Evolutionary conservation across 2,113 vertebrate species (phyloP).

Genomic region (Colossoma macropomum): DNA sequence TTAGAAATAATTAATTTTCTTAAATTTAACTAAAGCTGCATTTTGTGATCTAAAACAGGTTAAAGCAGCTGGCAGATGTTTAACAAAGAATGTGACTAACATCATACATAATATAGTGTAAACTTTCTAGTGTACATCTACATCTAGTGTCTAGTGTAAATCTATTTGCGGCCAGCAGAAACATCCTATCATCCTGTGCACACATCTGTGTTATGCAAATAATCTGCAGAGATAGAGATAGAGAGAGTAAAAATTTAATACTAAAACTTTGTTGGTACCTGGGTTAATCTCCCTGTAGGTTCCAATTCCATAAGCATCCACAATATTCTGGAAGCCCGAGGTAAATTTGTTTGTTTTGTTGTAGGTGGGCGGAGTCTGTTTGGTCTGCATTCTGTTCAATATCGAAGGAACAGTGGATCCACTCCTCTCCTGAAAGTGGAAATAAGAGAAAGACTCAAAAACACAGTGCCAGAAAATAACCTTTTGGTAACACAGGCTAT

Average conservation of each 20-base stretch:
- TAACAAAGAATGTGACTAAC: too few species aligned
- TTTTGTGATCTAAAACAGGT: too few species aligned
- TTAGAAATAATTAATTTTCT: too few species aligned
- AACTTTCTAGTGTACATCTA: too few species aligned
- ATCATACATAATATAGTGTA: too few species aligned
- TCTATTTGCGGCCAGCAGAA: too few species aligned
- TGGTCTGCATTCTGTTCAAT: conserved; percentile 89
- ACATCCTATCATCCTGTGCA: too few species aligned
- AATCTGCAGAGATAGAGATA: not conserved
- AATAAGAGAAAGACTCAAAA: conserved; percentile 27
- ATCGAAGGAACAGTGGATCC: conserved; percentile 93
- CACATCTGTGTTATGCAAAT: not conserved
- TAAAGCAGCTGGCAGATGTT: too few species aligned
- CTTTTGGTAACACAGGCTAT: not conserved
- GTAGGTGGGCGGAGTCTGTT: conserved; percentile 92
- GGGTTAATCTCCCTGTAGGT: conserved; percentile 96
- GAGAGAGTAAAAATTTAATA: not conserved
- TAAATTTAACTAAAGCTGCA: too few species aligned
- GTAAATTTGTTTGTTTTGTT: conserved; percentile 99
- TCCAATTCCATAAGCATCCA: conserved; percentile 94
- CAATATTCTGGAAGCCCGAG: conserved; percentile 95
- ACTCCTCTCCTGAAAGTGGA: conserved; percentile 84
- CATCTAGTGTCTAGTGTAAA: too few species aligned
- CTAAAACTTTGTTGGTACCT: conserved; percentile 70
- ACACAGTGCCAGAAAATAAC: not conserved